Percentiles rank a stretch among this genome's conserved stretches.
These are phyloP conservation scores for Polymixis lichenea DNA, from an alignment of 2,888 invertebrate genomes.

Conservation along the genomic window DNA sequence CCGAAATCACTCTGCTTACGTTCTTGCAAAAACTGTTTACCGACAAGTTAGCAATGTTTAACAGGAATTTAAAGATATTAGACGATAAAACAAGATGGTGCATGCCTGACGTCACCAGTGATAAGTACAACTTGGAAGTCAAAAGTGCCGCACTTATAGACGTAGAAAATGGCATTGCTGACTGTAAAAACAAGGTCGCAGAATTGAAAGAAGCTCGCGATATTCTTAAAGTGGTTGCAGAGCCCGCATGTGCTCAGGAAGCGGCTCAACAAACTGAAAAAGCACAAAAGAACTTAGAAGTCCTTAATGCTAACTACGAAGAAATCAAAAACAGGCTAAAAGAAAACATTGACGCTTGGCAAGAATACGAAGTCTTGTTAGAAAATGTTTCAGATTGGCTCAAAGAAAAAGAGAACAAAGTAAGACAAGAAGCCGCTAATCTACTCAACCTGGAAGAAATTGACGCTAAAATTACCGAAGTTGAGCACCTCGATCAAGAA, in stretches of 20 bases:
- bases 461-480: conserved; percentile 92
- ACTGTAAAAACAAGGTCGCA: conserved; percentile 92
- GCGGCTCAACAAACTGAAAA: conserved; percentile 93
- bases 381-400: conserved; percentile 94
- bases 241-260: conserved; percentile 92
- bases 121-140: conserved; percentile 97
- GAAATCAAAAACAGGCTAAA: conserved; percentile 93
- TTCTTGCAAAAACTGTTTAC: conserved; percentile 96
- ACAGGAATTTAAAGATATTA: conserved; percentile 94
- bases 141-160: conserved; percentile 95
- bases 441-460: conserved; percentile 93
- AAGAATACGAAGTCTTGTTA: conserved; percentile 94
- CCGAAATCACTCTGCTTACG: conserved; percentile 94
- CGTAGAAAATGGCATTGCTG: conserved; percentile 93
- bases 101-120: conserved; percentile 96
- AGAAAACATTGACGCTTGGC: conserved; percentile 94
- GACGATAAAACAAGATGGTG: conserved; percentile 98
- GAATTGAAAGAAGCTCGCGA: conserved; percentile 94
- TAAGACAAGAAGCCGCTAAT: conserved; percentile 93
- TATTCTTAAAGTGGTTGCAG: conserved; percentile 93
- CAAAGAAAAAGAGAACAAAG: conserved; percentile 94
- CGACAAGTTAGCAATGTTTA: conserved; percentile 95
- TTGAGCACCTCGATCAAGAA: conserved; percentile 91
- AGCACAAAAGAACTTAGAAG: conserved; percentile 93
- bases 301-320: conserved; percentile 92